Percentiles rank a stretch among this genome's conserved stretches.
Evolutionary conservation across 2,113 vertebrate species (phyloP).

Genomic region (Genyomyrus donnyi): DNA sequence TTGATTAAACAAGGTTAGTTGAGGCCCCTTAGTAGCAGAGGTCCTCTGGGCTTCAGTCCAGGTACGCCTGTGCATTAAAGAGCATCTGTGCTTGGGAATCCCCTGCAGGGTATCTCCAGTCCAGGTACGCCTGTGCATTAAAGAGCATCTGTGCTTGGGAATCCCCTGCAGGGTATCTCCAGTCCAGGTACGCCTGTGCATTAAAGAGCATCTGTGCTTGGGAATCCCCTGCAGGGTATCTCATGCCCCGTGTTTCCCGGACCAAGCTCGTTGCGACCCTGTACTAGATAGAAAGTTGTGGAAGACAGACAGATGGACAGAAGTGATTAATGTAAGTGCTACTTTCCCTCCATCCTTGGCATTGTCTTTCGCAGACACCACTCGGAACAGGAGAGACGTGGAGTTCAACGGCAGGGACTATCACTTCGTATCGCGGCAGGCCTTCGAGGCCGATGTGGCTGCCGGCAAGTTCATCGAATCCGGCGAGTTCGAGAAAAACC

Average conservation of each 20-base stretch:
- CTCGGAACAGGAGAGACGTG: constrained; percentile 77
- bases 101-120: no score
- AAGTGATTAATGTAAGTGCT: background rate
- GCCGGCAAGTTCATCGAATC: constrained; percentile 92
- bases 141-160: no score
- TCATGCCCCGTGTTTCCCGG: background rate
- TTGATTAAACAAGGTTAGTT: background rate
- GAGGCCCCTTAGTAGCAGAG: background rate
- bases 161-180: background rate
- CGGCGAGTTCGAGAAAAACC: constrained; percentile 94
- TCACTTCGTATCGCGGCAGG: constrained; percentile 88
- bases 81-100: no score
- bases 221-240: background rate
- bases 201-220: no score
- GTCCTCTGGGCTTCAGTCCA: no score
- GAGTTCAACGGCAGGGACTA: constrained; percentile 87
- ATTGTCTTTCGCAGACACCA: constrained; percentile 69
- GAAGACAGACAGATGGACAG: background rate
- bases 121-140: no score
- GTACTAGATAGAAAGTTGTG: background rate
- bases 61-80: background rate
- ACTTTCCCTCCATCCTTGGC: background rate
- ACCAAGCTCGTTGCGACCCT: background rate
- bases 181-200: no score
- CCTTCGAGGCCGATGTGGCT: constrained; percentile 82